Conservation (phyloP, 2,888 invertebrate genomes). For the Archaeoteleia sp. region DNA sequence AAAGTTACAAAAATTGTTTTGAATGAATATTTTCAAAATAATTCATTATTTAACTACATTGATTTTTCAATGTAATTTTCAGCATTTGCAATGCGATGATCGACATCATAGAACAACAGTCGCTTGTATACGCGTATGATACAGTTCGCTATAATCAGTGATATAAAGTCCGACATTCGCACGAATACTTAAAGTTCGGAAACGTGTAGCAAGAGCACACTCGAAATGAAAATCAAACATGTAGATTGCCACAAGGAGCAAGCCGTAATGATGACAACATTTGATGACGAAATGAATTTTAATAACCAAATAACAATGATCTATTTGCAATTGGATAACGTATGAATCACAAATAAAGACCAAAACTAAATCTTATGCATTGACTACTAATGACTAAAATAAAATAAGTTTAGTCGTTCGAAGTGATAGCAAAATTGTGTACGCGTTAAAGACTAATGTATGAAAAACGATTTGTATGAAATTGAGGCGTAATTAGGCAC, state of each 20-base stretch:
- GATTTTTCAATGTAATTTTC: slow-evolving; percentile 47
- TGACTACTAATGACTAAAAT: too few relatives aligned
- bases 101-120: slow-evolving; percentile 31
- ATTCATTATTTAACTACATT: slow-evolving; percentile 26
- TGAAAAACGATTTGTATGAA: neutral
- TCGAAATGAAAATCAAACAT: slow-evolving; percentile 9
- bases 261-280: neutral
- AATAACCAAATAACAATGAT: too few relatives aligned
- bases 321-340: too few relatives aligned
- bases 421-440: too few relatives aligned
- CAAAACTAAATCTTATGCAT: too few relatives aligned
- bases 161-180: slow-evolving; percentile 46
- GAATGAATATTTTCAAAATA: slow-evolving; percentile 32
- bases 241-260: neutral
- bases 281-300: too few relatives aligned
- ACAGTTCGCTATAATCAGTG: slow-evolving; percentile 45
- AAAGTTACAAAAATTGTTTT: neutral
- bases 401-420: too few relatives aligned
- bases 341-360: too few relatives aligned
- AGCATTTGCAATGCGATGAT: slow-evolving; percentile 41
- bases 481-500: slow-evolving; percentile 10
- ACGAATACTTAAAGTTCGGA: slow-evolving; percentile 25
- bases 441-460: too few relatives aligned
- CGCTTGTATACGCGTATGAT: slow-evolving; percentile 32
- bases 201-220: slow-evolving; percentile 35